These are phyloP conservation scores for Pelobates cultripes DNA, from an alignment of 2,797 vertebrate species.

Conservation along the genomic window DNA sequence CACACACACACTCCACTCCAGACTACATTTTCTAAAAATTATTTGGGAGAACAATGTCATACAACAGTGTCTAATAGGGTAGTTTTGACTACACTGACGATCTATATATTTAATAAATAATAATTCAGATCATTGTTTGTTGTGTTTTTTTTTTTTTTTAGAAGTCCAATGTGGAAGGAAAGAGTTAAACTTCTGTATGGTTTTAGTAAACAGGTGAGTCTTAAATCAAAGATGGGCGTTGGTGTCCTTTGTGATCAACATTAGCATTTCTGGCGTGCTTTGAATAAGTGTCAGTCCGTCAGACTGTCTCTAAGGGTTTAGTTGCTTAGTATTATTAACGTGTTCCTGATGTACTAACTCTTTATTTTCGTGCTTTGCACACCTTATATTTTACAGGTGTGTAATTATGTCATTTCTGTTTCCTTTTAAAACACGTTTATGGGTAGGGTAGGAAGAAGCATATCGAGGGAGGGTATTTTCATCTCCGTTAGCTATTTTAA, in stretches of 20 bases:
- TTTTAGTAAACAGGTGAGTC: conserved; percentile 50
- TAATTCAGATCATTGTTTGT: no score
- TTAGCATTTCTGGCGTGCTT: conserved; percentile 42
- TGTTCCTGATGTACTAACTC: conserved; percentile 1
- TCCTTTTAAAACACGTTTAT: conserved; percentile 26
- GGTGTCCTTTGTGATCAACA: conserved; percentile 40
- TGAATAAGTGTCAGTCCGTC: conserved; percentile 22
- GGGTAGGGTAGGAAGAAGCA: conserved; percentile 1
- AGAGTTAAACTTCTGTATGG: background rate
- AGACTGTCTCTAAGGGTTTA: conserved; percentile 44
- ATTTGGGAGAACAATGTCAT: no score
- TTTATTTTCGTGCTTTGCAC: conserved; percentile 15
- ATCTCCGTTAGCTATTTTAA: conserved; percentile 22
- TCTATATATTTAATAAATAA: no score
- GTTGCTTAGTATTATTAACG: conserved; percentile 21
- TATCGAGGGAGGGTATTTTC: background rate
- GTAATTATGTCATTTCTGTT: conserved; percentile 27
- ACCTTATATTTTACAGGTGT: conserved; percentile 30
- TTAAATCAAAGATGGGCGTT: conserved; percentile 43
- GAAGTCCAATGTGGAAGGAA: background rate
- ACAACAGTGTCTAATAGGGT: no score
- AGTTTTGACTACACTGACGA: no score
- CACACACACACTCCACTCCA: no score
- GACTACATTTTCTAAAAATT: no score
- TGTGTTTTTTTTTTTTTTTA: background rate